phyloP scores from a whole-genome alignment of 2,113 vertebrate genomes.

The Percina caprodes region DNA sequence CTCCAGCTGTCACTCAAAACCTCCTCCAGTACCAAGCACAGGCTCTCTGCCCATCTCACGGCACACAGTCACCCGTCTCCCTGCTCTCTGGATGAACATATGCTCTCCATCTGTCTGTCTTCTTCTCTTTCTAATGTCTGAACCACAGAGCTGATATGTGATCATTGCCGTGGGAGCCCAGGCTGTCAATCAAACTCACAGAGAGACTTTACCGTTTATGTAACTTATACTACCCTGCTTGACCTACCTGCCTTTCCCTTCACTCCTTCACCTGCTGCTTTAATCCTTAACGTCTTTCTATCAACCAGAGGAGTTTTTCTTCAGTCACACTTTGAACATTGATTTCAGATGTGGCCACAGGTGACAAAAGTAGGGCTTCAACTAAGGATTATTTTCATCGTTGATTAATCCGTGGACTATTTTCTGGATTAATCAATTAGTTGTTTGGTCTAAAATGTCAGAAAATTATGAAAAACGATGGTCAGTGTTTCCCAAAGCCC shows the following conservation, averaged over 20 bases:
- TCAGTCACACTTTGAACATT: background rate
- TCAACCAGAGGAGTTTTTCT: background rate
- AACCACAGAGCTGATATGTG: slow-evolving; percentile 11
- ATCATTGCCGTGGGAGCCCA: slow-evolving; percentile 34
- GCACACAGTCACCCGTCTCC: background rate
- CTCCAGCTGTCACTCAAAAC: slow-evolving; percentile 81
- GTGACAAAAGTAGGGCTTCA: background rate
- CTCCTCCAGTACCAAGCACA: slow-evolving; percentile 35
- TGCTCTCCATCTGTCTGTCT: slow-evolving; percentile 1
- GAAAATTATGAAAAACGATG: too few species aligned
- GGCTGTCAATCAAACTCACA: slow-evolving; percentile 24
- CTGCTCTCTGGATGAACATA: background rate
- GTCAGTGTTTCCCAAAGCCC: too few species aligned
- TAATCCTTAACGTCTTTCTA: background rate
- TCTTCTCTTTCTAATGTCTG: background rate
- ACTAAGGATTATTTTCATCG: too few species aligned
- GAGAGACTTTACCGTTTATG: background rate
- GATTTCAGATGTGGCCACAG: background rate
- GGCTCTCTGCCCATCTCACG: background rate
- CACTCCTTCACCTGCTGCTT: slow-evolving; percentile 12
- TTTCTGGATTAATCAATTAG: too few species aligned
- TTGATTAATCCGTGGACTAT: too few species aligned
- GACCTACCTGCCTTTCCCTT: background rate
- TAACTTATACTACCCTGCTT: background rate
- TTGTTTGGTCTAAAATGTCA: too few species aligned